Evolutionary conservation across 2,113 vertebrate genomes (phyloP).

Genomic region (Corythornis cristatus): DNA sequence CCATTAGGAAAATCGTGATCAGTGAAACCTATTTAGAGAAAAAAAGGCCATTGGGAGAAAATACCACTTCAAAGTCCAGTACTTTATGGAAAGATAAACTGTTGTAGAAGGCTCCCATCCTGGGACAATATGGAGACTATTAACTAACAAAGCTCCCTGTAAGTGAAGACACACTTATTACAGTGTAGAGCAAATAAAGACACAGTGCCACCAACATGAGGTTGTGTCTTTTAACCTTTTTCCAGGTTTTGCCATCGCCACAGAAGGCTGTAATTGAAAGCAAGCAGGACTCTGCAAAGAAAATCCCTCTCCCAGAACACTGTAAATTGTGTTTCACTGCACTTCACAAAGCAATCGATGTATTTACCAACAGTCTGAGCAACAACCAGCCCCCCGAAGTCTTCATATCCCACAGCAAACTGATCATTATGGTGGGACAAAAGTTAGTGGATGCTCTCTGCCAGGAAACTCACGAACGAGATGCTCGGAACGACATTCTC

Average conservation of each 20-base stretch:
- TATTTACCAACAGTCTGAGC: conserved; percentile 78
- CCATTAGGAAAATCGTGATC: background rate
- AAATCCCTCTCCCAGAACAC: conserved; percentile 75
- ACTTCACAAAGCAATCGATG: conserved; percentile 85
- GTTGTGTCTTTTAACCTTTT: background rate
- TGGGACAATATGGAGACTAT: background rate
- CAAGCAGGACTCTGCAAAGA: conserved; percentile 16
- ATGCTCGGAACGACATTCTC: conserved; percentile 77
- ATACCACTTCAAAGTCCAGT: background rate
- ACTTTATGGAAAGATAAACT: background rate
- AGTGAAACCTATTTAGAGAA: background rate
- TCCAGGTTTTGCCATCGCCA: conserved; percentile 23
- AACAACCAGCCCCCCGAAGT: conserved; percentile 82
- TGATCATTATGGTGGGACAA: conserved; percentile 94
- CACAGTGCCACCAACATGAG: background rate
- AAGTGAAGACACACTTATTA: background rate
- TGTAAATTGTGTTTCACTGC: conserved; percentile 89
- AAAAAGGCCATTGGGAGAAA: background rate
- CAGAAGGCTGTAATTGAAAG: background rate
- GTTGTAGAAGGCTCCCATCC: background rate
- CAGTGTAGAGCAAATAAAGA: background rate
- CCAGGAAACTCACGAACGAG: conserved; percentile 77
- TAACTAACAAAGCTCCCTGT: background rate
- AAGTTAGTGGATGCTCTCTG: conserved; percentile 89
- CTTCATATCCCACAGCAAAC: conserved; percentile 91